Base-by-base conservation (phyloP, 2,113 vertebrate species). In the Leucoraja erinaceus region DNA sequence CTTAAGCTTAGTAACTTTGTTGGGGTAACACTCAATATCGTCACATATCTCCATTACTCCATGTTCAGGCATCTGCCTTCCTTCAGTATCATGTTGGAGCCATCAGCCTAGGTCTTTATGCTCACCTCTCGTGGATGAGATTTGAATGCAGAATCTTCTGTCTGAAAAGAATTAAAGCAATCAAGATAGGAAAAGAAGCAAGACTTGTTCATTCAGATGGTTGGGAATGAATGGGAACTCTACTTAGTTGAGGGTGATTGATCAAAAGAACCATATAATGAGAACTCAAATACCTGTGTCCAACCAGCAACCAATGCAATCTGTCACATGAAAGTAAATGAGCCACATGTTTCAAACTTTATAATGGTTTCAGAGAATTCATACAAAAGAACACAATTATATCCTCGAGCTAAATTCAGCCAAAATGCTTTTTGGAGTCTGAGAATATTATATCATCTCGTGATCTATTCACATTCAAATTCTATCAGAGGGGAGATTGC, bases 391-490 rank as follows among this genome's bases (percentile, higher is more conserved):
- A 59, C 59, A 31, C 25, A 86, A 86, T 86, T 61, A 10, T 86
- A 63, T 63, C 56, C 83, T 28, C 3, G n/a, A 86, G 56, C 56
- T n/a, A 86, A 86, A 61, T 63, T 86, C 83, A 63, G 25, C 83
- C 83, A 61, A 56, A 63, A 56, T 61, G 81, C 54, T 59, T 84
- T 47, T 84, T 63, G 59, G 56, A 86, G 5, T 12, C 83, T 86
- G 59, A 86, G 83, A 31, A 86, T 63, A 61, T 31, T n/a, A 11
- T 54, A 54, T 81, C 83, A 86, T 63, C 11, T 28, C 61, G 11
- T 86, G 83, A 86, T 86, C 83, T n/a, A 86, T 86, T 86, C 83
- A 86, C 61, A n/a, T n/a, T 86, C 8, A 31, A 84, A 86, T 63
- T 86, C 56, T 84, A 83, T 84, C n/a, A 5, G 28, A 63, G 83